Evolutionary conservation across 2,888 invertebrate species (phyloP), one percentile per base, ranked within the genome.

Genomic region (Amphiduros pacificus): DNA sequence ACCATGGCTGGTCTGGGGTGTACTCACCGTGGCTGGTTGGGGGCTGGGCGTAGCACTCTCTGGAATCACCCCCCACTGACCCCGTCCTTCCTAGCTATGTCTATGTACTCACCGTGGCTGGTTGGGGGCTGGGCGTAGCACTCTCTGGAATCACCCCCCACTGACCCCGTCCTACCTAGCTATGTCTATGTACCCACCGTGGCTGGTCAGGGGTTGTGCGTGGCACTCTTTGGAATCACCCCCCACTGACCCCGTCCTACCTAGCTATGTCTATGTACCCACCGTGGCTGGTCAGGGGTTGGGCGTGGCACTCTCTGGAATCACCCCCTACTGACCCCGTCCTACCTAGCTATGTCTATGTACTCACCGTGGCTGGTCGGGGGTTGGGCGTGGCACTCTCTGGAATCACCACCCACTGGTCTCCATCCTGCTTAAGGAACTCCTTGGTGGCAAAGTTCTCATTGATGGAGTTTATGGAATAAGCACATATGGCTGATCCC

Each of bases 1-100:
- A 9, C 36, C 11, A 36, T 36, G 17, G 9, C 36, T 36, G 36
- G 9, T 36, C 17, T 36, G 11, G 9, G 9, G 11, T 11, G 36
- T 52, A 44, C 55, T 44, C 6, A 55, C 55, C 3, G 55, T 44
- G 1, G 41, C 55, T 2, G 55, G 55, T 31, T 44, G 55, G 17
- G 55, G 55, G 44, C 26, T 14, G 9, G 55, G 55, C 40, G n/a
- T 2, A 5, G 2, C 27, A 44, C 6, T 44, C 2, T 55, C 55
- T 3, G 49, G 49, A 49, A 14, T 20, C 9, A 17, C 49, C 9
- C 11, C 6, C 14, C 14, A 49, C 11, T 49, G 11, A 17, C 22
- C 17, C n/a, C n/a, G n/a, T n/a, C n/a, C n/a, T n/a, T n/a, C n/a
- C n/a, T n/a, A n/a, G n/a, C n/a, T n/a, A n/a, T n/a, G n/a, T 36